Conservation (phyloP, 2,797 vertebrate species). For the Labroides dimidiatus region DNA sequence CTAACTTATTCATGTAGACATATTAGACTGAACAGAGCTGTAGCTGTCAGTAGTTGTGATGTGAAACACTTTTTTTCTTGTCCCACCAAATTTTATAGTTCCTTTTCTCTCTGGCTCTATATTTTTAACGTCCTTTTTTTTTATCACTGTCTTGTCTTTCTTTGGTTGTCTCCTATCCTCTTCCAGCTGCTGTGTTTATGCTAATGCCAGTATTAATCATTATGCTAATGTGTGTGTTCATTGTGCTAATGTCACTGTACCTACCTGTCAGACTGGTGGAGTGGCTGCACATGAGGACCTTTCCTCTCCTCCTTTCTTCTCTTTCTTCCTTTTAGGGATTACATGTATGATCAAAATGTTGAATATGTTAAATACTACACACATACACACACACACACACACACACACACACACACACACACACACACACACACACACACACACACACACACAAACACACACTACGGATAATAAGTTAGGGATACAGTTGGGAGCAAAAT, state of each 20-base stretch:
- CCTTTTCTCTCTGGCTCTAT: background rate
- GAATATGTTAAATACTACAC: background rate
- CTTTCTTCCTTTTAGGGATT: background rate
- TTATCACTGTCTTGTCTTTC: conserved; percentile 9
- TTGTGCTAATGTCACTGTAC: conserved; percentile 58
- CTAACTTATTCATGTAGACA: conserved; percentile 20
- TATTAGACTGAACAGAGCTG: background rate
- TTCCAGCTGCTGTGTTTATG: conserved; percentile 46
- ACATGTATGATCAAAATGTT: background rate
- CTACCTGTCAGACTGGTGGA: conserved; percentile 39
- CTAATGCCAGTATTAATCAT: conserved; percentile 59
- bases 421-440: too few species aligned
- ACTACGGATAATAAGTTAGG: too few species aligned
- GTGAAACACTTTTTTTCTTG: background rate
- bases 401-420: too few species aligned
- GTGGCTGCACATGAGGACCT: conserved; percentile 8
- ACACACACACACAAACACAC: too few species aligned
- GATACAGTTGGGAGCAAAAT: too few species aligned
- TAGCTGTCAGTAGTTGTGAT: conserved; percentile 22
- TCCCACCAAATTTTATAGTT: background rate
- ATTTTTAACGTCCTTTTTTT: background rate
- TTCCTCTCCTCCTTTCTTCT: background rate
- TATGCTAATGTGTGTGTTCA: conserved; percentile 59
- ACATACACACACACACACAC: background rate
- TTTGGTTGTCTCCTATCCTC: conserved; percentile 19